phyloP scores from a whole-genome alignment of 2,797 vertebrate genomes.

The Manis crassicaudata region DNA sequence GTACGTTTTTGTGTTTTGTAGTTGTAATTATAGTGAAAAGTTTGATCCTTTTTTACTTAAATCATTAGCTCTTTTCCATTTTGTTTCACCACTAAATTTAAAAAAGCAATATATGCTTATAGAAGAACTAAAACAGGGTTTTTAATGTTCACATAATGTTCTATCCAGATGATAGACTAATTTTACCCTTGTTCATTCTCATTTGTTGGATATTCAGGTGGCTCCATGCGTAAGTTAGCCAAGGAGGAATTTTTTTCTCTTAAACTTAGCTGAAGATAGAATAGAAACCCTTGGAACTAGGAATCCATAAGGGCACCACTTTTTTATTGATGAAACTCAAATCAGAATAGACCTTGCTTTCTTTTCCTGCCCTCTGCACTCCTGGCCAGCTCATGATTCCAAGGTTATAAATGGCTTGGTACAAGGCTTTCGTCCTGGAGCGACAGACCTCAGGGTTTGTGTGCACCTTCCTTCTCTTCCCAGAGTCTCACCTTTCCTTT shows the following conservation, averaged over 20 bases:
- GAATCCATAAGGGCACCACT: not conserved
- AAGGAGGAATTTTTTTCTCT: not conserved
- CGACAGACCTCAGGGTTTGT: not conserved
- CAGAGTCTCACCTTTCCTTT: not conserved
- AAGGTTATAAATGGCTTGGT: conserved; percentile 4
- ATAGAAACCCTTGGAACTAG: conserved; percentile 13
- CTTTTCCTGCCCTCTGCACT: not conserved
- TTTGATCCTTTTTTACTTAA: conserved; percentile 38
- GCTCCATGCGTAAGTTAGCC: conserved; percentile 25
- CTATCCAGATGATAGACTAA: not conserved
- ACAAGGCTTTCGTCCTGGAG: not conserved
- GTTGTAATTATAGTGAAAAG: conserved; percentile 34
- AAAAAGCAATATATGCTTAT: not conserved
- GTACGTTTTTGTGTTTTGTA: conserved; percentile 23
- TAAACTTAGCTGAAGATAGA: not conserved
- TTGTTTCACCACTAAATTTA: not conserved
- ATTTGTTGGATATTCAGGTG: conserved; percentile 31
- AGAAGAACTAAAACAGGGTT: conserved; percentile 41
- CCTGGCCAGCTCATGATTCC: not conserved
- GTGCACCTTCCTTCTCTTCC: not conserved
- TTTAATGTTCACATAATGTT: conserved; percentile 46
- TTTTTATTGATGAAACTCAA: not conserved
- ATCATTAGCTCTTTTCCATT: conserved; percentile 32
- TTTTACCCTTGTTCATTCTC: not conserved
- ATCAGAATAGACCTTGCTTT: not conserved